Evolutionary conservation across 2,888 invertebrate genomes (phyloP), one percentile per base, ranked within the genome.

Genomic region (Tenthredo mesomela): DNA sequence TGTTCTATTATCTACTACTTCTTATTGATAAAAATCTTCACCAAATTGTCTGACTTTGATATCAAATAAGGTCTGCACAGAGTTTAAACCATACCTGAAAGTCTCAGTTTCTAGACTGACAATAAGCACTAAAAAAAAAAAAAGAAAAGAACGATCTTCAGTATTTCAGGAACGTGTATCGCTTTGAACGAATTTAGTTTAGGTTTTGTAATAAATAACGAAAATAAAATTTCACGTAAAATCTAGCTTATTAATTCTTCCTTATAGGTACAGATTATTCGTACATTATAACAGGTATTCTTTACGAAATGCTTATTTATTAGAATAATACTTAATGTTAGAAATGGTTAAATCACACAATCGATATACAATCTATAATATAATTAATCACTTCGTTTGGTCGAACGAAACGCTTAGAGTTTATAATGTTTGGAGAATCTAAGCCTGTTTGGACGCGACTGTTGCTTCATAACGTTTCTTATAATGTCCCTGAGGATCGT

Each of bases 401-500:
- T 73, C 43, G 12, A 73, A 43, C 21, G n/a, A 21, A 40, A 40
- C 18, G 5, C 4, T 40, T 21, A 43, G 40, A 71, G 7, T 71
- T 7, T 61, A 61, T 21, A 12, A 61, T 25, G 3, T 29, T 6
- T 25, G 25, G 40, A 25, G 33, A 18, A 21, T 37, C 70, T 50
- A 85, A 10, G 54, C 71, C n/a, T 85, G 82, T 67, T 82, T 85
- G 9, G 84, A 33, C 18, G 70, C 70, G 77, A 71, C 84, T 9
- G 82, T 21, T 2, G 87, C 90, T 82, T 94, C 94, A 85, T 93
- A 95, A 61, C 94, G 94, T 87, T 94, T 94, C 90, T 94, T 94
- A 91, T 95, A 95, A 86, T 95, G 95, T 0, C 96, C 96, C 15
- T 95, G 95, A 4, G 97, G 96, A 91, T 97, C 97, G 94, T 96